These are phyloP conservation scores for Elysia chlorotica DNA, from an alignment of 1,140 invertebrate species.

Conservation along the genomic window DNA sequence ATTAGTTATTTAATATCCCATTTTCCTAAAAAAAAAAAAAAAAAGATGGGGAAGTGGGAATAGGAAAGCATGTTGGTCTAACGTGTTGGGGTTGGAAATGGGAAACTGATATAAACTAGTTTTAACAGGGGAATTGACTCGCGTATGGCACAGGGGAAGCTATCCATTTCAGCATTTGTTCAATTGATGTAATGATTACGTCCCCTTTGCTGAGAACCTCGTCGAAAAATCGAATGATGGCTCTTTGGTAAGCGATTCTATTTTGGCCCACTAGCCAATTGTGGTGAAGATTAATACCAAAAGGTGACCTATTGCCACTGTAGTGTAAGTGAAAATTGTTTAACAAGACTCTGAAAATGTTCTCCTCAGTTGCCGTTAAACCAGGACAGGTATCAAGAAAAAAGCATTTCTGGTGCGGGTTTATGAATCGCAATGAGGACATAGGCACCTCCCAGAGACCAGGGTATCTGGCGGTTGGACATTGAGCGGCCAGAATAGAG, in stretches of 20 bases:
- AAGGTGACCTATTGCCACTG: neutral
- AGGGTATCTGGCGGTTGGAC: neutral
- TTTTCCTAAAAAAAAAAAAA: too few species aligned
- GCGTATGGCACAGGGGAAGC: too few species aligned
- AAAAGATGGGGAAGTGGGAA: too few species aligned
- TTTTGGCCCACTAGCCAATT: neutral
- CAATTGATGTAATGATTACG: neutral
- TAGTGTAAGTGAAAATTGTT: neutral
- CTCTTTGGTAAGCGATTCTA: neutral
- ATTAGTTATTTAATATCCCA: too few species aligned
- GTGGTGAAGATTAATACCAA: neutral
- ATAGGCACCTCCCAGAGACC: neutral
- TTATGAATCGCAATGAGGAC: neutral
- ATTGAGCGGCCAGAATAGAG: neutral
- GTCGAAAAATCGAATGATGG: neutral
- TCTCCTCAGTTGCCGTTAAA: neutral
- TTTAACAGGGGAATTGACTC: too few species aligned
- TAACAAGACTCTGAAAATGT: neutral
- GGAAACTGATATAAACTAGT: too few species aligned
- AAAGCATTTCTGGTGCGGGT: too few species aligned
- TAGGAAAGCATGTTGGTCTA: too few species aligned
- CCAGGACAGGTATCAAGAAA: neutral
- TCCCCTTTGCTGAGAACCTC: neutral
- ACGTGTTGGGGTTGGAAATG: too few species aligned
- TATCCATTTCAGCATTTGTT: neutral